phyloP scores from a whole-genome alignment of 2,113 vertebrate species.

The Notothenia rossii region DNA sequence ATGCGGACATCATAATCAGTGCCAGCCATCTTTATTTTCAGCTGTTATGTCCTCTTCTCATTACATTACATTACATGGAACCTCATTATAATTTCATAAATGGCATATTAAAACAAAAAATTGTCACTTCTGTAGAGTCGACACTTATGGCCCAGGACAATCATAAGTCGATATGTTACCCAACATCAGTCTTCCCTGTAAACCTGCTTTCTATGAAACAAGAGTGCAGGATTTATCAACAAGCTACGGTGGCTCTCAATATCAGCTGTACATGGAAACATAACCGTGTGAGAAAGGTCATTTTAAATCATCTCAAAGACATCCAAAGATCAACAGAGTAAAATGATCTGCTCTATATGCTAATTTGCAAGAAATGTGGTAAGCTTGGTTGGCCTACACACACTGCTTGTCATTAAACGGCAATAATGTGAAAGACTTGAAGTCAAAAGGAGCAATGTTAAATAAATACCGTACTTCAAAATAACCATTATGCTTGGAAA shows the following conservation, averaged over 20 bases:
- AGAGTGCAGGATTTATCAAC: background rate
- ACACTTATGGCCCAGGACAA: background rate
- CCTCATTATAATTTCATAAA: background rate
- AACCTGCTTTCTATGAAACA: background rate
- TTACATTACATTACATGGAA: slow-evolving; percentile 28
- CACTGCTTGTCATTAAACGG: no score
- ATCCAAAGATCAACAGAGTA: background rate
- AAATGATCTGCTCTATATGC: background rate
- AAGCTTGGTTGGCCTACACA: background rate
- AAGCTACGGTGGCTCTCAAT: background rate
- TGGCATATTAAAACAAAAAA: background rate
- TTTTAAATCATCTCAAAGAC: background rate
- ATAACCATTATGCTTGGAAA: no score
- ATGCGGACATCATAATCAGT: background rate
- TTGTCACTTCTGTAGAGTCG: background rate
- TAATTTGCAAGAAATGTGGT: background rate
- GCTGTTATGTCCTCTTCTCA: slow-evolving; percentile 17
- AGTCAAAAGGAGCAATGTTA: background rate
- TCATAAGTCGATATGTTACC: background rate
- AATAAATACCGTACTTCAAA: background rate
- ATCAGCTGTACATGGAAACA: background rate
- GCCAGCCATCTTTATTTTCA: background rate
- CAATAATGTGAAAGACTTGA: background rate
- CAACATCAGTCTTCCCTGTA: background rate
- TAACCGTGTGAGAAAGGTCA: background rate